Conservation (phyloP, 2,888 invertebrate species). For the Macrosiphum euphorbiae region DNA sequence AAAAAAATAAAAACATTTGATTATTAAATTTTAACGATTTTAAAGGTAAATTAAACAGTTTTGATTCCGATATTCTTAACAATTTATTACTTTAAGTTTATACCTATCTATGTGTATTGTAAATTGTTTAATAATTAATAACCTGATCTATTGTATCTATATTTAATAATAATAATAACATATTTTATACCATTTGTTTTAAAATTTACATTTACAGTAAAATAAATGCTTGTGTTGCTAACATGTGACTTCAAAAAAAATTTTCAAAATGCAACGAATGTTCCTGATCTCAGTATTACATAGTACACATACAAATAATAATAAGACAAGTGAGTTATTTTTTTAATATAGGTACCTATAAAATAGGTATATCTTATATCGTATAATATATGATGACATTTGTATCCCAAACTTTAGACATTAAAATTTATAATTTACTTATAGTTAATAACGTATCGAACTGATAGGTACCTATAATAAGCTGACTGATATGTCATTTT, state of each 20-base stretch:
- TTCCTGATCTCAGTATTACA: slow-evolving; percentile 31
- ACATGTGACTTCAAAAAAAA: not conserved
- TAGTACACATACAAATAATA: not conserved
- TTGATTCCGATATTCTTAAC: not conserved
- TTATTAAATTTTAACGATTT: slow-evolving; percentile 28
- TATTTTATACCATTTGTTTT: not conserved
- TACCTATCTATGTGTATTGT: not conserved
- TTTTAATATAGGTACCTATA: not conserved
- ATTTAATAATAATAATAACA: not conserved
- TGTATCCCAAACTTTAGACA: not conserved
- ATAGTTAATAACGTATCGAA: not conserved
- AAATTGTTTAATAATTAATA: not conserved
- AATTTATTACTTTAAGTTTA: not conserved
- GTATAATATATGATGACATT: not conserved
- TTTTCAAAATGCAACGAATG: not conserved
- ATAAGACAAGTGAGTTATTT: not conserved
- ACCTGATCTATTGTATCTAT: not conserved
- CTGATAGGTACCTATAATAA: not conserved
- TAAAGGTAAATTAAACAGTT: slow-evolving; percentile 18
- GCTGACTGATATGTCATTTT: not conserved
- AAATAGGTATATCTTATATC: not conserved
- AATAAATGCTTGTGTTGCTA: not conserved
- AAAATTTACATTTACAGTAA: not conserved
- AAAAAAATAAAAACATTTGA: slow-evolving; percentile 47
- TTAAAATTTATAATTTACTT: not conserved